These are phyloP conservation scores for Apolygus lucorum DNA, from an alignment of 1,140 invertebrate species.

Conservation along the genomic window DNA sequence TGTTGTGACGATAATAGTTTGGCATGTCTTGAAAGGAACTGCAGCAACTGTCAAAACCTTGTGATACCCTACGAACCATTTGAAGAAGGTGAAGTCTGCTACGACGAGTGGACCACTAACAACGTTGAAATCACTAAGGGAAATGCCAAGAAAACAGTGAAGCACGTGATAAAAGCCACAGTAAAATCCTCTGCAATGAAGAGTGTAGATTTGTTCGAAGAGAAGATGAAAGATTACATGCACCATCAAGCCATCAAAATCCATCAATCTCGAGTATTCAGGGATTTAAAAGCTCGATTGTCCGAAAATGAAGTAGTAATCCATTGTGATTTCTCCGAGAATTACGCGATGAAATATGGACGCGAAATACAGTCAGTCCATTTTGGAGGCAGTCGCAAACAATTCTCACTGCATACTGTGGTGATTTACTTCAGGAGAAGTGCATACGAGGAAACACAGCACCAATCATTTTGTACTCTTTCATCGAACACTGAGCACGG, in stretches of 20 bases:
- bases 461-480: slow-evolving; percentile 37
- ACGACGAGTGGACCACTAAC: neutral
- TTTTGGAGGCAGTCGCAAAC: slow-evolving; percentile 35
- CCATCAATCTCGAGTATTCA: neutral
- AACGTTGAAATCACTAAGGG: neutral
- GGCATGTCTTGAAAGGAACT: neutral
- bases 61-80: neutral
- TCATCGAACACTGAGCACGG: slow-evolving; percentile 37
- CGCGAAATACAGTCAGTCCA: slow-evolving; percentile 37
- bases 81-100: neutral
- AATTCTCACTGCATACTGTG: slow-evolving; percentile 38
- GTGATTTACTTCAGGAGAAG: slow-evolving; percentile 31
- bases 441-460: slow-evolving; percentile 19
- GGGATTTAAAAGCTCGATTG: neutral
- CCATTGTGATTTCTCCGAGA: slow-evolving; percentile 38
- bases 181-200: neutral
- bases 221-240: neutral
- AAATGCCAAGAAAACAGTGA: neutral
- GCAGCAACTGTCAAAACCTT: neutral
- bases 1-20: neutral
- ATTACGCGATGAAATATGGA: slow-evolving; percentile 36
- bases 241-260: neutral
- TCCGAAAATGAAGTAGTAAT: slow-evolving; percentile 31
- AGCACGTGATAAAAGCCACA: neutral
- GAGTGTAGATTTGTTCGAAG: neutral